Conservation (phyloP, 2,888 invertebrate genomes). For the Patella ulyssiponensis region DNA sequence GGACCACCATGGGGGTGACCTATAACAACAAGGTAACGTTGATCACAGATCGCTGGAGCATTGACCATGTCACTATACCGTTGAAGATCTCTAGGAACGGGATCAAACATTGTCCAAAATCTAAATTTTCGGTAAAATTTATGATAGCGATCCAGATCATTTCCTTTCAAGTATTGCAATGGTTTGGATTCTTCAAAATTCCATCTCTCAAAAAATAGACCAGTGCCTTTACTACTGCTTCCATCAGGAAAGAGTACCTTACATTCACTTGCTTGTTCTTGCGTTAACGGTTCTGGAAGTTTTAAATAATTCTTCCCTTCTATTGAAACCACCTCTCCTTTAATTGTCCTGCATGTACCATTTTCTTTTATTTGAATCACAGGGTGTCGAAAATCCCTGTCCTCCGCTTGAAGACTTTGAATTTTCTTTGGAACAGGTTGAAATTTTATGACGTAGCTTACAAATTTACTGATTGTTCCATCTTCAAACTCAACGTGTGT, state of each 20-base stretch:
- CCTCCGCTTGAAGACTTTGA: neutral
- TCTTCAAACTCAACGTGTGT: neutral
- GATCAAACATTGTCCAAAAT: neutral
- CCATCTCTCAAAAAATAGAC: neutral
- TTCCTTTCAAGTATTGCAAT: too few relatives aligned
- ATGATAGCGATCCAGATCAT: too few relatives aligned
- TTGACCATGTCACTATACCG: neutral
- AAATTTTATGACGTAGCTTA: neutral
- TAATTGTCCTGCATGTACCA: neutral
- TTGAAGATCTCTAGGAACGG: neutral
- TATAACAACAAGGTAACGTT: neutral
- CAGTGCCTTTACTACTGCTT: neutral
- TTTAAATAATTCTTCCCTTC: neutral
- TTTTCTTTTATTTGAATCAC: neutral
- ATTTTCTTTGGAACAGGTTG: neutral
- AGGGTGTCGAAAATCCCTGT: neutral
- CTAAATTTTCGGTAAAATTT: too few relatives aligned
- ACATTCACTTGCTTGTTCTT: neutral
- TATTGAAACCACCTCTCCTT: neutral
- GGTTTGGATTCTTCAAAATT: neutral
- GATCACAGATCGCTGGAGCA: too few relatives aligned
- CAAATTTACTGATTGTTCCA: neutral
- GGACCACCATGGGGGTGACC: neutral
- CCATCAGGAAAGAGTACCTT: neutral
- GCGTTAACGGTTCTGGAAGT: neutral